phyloP scores from a whole-genome alignment of 1,140 invertebrate species.

The Leptonema lineaticorne region DNA sequence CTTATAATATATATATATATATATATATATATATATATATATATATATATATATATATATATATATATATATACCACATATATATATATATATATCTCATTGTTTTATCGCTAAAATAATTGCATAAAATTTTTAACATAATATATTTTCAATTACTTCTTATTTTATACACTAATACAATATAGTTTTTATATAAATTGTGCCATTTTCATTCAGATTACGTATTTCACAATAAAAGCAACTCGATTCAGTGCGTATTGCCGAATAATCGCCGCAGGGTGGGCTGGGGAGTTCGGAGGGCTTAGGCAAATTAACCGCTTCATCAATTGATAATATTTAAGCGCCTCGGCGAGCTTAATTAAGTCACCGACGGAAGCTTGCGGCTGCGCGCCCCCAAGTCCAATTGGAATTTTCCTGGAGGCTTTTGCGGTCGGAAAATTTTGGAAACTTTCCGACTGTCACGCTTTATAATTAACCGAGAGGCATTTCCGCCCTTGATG shows the following conservation, averaged over 20 bases:
- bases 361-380: slow-evolving; percentile 28
- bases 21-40: no score
- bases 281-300: background rate
- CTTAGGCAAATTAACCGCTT: slow-evolving; percentile 16
- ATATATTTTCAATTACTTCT: no score
- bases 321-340: slow-evolving; percentile 23
- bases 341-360: slow-evolving; percentile 32
- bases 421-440: slow-evolving; percentile 10
- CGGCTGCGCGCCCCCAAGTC: slow-evolving; percentile 10
- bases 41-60: no score
- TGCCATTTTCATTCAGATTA: no score
- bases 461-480: slow-evolving; percentile 34
- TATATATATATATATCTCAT: no score
- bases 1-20: no score
- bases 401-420: slow-evolving; percentile 4
- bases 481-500: slow-evolving; percentile 31
- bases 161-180: no score
- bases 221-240: no score
- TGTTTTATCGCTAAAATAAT: no score
- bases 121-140: no score
- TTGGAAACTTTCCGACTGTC: slow-evolving; percentile 35
- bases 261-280: background rate
- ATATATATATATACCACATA: no score
- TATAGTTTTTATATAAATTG: no score
- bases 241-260: background rate